These are phyloP conservation scores for Craseonycteris thonglongyai DNA, from an alignment of 2,113 vertebrate genomes.

Conservation along the genomic window DNA sequence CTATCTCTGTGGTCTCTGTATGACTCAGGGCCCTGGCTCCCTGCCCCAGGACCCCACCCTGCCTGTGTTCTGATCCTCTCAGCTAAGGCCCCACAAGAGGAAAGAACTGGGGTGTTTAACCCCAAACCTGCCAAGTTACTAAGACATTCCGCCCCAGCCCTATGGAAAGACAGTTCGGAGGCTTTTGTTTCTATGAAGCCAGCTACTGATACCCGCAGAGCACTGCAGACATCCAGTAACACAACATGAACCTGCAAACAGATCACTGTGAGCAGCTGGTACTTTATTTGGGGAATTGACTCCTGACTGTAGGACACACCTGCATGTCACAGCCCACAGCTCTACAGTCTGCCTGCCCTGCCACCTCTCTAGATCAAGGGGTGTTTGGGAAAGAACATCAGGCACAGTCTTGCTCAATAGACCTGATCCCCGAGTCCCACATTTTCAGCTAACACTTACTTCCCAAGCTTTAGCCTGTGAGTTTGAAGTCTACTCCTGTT, in stretches of 20 bases:
- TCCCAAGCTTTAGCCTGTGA: not conserved
- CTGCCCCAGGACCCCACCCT: constrained; percentile 12
- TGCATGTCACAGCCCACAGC: not conserved
- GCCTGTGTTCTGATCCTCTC: not conserved
- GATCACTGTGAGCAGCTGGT: not conserved
- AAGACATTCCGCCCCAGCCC: not conserved
- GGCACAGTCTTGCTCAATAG: not conserved
- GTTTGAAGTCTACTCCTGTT: not conserved
- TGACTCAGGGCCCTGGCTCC: constrained; percentile 49
- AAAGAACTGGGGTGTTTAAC: not conserved
- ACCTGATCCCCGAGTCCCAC: not conserved
- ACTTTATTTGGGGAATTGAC: not conserved
- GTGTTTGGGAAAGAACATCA: not conserved
- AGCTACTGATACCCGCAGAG: not conserved
- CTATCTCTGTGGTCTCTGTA: not conserved
- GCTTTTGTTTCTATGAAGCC: not conserved
- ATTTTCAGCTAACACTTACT: not conserved
- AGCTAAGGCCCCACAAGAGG: not conserved
- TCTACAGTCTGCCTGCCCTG: not conserved
- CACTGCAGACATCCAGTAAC: not conserved
- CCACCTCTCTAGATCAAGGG: not conserved
- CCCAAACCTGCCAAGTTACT: not conserved
- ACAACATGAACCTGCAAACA: not conserved
- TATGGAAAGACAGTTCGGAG: not conserved
- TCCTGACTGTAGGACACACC: not conserved